Conservation (phyloP, 2,113 vertebrate species). For the Cyanoramphus novaezelandiae region DNA sequence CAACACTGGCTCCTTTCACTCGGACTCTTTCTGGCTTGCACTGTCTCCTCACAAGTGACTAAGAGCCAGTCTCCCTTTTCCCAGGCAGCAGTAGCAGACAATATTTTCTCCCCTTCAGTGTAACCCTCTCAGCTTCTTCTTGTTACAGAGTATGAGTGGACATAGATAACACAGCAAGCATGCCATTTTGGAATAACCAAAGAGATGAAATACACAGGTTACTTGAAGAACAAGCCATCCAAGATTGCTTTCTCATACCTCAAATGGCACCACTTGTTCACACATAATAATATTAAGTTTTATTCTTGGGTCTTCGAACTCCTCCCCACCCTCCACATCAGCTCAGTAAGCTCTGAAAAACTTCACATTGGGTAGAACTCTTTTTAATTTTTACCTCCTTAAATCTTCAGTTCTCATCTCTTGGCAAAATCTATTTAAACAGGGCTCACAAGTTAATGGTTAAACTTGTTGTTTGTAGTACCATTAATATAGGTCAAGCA, state of each 20-base stretch:
- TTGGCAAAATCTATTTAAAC: slow-evolving; percentile 75
- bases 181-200: background rate
- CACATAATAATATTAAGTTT: background rate
- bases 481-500: slow-evolving; percentile 78
- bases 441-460: slow-evolving; percentile 80
- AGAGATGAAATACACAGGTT: background rate
- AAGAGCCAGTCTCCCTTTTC: background rate
- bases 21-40: background rate
- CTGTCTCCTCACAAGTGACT: background rate
- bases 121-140: background rate
- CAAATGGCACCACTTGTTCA: background rate
- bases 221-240: background rate
- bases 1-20: background rate
- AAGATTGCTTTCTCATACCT: background rate
- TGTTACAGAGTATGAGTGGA: background rate
- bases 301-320: background rate
- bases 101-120: background rate
- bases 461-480: slow-evolving; percentile 82
- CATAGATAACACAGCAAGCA: background rate
- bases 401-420: slow-evolving; percentile 55
- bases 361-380: background rate
- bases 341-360: background rate
- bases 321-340: background rate
- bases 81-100: background rate
- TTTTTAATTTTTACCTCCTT: slow-evolving; percentile 38